Conservation (phyloP, 2,113 vertebrate species). For the Picathartes gymnocephalus region DNA sequence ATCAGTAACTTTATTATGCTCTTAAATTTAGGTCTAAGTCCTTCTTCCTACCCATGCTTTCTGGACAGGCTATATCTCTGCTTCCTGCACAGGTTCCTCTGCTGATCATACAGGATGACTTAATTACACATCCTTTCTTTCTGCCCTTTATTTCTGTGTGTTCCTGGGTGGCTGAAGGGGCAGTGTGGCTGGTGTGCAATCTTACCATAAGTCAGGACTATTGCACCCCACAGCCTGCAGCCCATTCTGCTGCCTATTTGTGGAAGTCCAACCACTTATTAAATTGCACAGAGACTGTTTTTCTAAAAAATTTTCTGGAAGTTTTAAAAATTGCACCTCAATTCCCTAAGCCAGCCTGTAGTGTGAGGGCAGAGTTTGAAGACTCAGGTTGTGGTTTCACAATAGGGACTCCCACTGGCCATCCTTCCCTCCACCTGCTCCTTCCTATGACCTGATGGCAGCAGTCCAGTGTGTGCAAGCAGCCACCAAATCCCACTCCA, state of each 20-base stretch:
- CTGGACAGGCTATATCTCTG: neutral
- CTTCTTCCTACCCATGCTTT: neutral
- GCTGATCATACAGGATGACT: neutral
- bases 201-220: neutral
- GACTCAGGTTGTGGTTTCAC: neutral
- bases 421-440: fast-evolving
- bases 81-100: neutral
- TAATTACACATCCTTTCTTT: neutral
- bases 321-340: neutral
- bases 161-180: neutral
- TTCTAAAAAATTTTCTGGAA: neutral
- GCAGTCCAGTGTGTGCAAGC: neutral
- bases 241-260: neutral
- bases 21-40: neutral
- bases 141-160: neutral
- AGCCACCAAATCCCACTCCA: neutral
- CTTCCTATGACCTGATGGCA: neutral
- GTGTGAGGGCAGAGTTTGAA: neutral
- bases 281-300: neutral
- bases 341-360: neutral
- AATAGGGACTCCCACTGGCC: neutral
- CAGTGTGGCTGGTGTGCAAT: fast-evolving
- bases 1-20: neutral
- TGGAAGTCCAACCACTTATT: neutral
- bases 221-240: neutral